Evolutionary conservation across 2,113 vertebrate species (phyloP), one percentile per base, ranked within the genome.

Genomic region (Catharus bicknelli): DNA sequence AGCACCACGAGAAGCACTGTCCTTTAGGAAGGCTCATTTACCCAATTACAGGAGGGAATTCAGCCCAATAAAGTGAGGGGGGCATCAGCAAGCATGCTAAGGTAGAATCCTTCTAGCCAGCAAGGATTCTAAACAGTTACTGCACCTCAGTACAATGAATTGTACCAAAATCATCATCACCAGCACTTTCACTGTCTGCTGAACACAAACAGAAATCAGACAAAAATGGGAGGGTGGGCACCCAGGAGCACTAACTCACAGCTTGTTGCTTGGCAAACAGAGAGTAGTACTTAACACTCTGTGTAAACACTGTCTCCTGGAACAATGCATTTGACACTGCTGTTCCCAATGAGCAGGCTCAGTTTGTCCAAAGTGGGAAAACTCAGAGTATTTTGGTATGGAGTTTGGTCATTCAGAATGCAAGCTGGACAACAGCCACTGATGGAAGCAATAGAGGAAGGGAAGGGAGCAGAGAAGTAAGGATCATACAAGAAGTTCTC

Each of bases 31-130:
- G 68, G 36, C 21, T 93, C 64, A 58, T 45, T 82, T 91, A 34
- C 42, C 25, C 67, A 74, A n/a, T 59, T 87, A 85, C 54, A 55
- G 22, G 36, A 51, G 61, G 30, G 53, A 58, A 51, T 42, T 67
- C 34, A 34, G 43, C 53, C 43, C 61, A 66, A 11, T 72, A 59
- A 81, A 57, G 74, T 22, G 68, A 61, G 20, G 16, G 25, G 43
- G 70, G 32, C 15, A 47, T 18, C 0, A 0, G 21, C 42, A 53
- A 73, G 34, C 8, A 18, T 5, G 16, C 27, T 43, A 48, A 68
- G 15, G 17, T 11, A 58, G 21, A 83, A 32, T 68, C 17, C 23
- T 75, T 29, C 36, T 22, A 61, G 51, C 5, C 45, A 78, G 29
- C 13, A 27, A 42, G 30, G 30, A 53, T 77, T 51, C 58, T 42